phyloP scores from a whole-genome alignment of 2,797 vertebrate genomes.

The Chrysocyon brachyurus region DNA sequence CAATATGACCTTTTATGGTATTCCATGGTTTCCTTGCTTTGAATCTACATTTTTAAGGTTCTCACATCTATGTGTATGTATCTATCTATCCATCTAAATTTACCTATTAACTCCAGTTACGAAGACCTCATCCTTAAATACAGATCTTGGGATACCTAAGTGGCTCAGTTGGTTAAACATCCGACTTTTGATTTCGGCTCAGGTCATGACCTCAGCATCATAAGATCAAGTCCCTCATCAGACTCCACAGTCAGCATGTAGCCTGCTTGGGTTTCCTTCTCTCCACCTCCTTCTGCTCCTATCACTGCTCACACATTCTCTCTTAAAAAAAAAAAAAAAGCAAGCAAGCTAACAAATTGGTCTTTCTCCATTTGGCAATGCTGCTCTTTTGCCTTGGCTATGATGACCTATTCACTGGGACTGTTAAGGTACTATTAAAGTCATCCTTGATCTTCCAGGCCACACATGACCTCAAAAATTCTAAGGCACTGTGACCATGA shows the following conservation, averaged over 20 bases:
- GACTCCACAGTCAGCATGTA: not conserved
- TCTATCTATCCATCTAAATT: not conserved
- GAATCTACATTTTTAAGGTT: not conserved
- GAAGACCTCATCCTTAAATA: not conserved
- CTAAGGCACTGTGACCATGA: not conserved
- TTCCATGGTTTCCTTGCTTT: not conserved
- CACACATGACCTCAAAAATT: not conserved
- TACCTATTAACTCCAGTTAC: not conserved
- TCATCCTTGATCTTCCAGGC: not conserved
- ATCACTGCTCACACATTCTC: not conserved
- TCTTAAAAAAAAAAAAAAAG: not conserved
- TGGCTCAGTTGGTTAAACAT: not conserved
- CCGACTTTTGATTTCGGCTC: not conserved
- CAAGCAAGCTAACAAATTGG: not conserved
- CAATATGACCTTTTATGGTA: not conserved
- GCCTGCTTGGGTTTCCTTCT: not conserved
- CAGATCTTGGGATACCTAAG: not conserved
- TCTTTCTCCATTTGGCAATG: not conserved
- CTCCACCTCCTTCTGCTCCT: not conserved
- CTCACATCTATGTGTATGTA: not conserved
- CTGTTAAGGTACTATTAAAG: not conserved
- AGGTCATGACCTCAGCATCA: not conserved
- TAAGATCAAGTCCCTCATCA: too few species aligned
- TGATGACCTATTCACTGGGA: not conserved
- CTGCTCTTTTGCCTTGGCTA: not conserved